Conservation (phyloP, 2,888 invertebrate species). For the Dorcus parallelipipedus region DNA sequence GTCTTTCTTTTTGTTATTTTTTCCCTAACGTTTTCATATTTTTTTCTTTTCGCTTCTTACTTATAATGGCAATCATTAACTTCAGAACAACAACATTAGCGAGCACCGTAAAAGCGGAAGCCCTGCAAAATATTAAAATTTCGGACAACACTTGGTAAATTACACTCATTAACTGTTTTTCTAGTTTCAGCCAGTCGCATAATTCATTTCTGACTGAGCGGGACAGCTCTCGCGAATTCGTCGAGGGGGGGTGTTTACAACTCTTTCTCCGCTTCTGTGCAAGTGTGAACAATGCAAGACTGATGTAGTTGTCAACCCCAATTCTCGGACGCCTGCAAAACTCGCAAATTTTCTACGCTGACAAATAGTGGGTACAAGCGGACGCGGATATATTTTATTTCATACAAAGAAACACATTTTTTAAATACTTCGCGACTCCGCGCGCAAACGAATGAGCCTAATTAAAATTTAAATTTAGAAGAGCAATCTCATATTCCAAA, state of each 20-base stretch:
- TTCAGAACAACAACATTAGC: too few relatives aligned
- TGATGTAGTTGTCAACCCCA: slow-evolving; percentile 22
- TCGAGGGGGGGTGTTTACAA: slow-evolving; percentile 5
- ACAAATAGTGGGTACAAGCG: slow-evolving; percentile 3
- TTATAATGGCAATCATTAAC: too few relatives aligned
- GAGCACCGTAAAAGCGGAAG: not conserved
- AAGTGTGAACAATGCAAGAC: slow-evolving; percentile 22
- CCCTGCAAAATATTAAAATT: not conserved
- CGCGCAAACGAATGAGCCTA: too few relatives aligned
- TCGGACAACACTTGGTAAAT: not conserved
- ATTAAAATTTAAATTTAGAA: too few relatives aligned
- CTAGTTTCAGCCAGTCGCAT: not conserved
- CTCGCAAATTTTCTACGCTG: slow-evolving; percentile 6
- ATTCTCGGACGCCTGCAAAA: slow-evolving; percentile 10
- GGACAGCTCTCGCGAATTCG: not conserved
- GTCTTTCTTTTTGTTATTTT: too few relatives aligned
- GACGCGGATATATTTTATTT: not conserved
- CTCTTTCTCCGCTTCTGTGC: slow-evolving; percentile 13
- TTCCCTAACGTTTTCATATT: too few relatives aligned
- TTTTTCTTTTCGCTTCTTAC: too few relatives aligned
- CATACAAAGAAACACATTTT: not conserved
- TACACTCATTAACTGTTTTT: not conserved
- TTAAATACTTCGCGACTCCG: too few relatives aligned
- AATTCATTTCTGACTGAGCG: not conserved
- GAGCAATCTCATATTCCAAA: too few relatives aligned